Evolutionary conservation across 2,797 vertebrate species (phyloP).

Genomic region (Onychomys torridus): DNA sequence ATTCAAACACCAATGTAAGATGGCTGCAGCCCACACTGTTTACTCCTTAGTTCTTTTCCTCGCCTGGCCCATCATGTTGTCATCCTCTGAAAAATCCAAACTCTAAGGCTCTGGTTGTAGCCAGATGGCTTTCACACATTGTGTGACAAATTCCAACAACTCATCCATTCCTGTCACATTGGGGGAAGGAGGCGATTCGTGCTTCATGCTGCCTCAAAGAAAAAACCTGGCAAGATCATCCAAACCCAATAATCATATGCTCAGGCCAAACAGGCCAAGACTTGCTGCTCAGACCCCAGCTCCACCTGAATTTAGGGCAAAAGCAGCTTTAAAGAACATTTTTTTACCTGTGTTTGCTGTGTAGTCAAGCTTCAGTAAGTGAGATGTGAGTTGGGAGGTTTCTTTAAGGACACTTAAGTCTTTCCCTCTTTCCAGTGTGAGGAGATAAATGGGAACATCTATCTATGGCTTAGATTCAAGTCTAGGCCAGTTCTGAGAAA

Average conservation of each 20-base stretch:
- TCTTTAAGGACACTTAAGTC: background rate
- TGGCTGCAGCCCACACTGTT: background rate
- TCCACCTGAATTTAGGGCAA: background rate
- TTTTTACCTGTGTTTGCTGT: background rate
- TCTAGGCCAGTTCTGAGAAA: background rate
- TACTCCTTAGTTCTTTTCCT: background rate
- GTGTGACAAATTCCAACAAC: background rate
- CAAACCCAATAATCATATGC: accelerated
- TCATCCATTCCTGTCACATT: background rate
- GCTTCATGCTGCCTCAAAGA: background rate
- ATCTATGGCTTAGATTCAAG: background rate
- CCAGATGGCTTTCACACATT: constrained; percentile 16
- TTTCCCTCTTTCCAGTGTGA: background rate
- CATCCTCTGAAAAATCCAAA: background rate
- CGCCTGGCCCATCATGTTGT: background rate
- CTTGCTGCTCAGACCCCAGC: accelerated
- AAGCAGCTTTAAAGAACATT: background rate
- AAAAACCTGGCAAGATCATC: background rate
- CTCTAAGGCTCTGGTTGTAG: background rate
- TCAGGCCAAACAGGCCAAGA: background rate
- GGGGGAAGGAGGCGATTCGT: background rate
- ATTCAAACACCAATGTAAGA: accelerated
- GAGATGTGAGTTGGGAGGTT: accelerated
- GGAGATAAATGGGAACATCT: background rate
- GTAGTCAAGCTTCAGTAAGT: background rate